Evolutionary conservation across 2,113 vertebrate genomes (phyloP), one percentile per base, ranked within the genome.

Genomic region (Forbesichthys papilliferus): DNA sequence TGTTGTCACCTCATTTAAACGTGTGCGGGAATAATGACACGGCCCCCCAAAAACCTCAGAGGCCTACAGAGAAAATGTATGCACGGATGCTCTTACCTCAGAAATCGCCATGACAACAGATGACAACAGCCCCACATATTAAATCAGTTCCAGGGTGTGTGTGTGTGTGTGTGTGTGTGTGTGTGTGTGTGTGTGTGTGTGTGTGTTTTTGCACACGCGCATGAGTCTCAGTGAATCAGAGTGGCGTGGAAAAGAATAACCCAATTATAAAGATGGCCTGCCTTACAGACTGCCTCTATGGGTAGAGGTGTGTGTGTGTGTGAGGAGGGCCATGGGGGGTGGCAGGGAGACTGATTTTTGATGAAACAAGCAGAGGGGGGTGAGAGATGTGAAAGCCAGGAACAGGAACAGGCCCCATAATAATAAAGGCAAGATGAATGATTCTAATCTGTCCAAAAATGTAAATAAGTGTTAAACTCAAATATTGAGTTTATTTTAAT

Each of bases 251-350:
- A 81, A 84, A 86, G 85, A 85, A 86, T 91, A 90, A 89, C 86
- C 90, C 90, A 90, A 89, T 91, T 91, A 90, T 79, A 81, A 74
- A 83, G 88, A 89, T 84, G 89, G 85, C 87, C 85, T 88, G 86
- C 85, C 87, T 86, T 84, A 87, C 81, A 87, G 86, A 90, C 84
- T 74, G 77, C 75, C 84, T 6, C 4, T 42, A 78, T 78, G 78
- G 83, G 84, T 82, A 81, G 57, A 58, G 57, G 59, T n/a, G 4
- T 11, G 56, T 48, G 71, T 64, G 66, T 69, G 65, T 58, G 58
- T 46, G 33, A n/a, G 13, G 66, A 64, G 64, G 27, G 70, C 48
- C 70, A 55, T 63, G 65, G 73, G 73, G 11, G 16, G 18, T 11
- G 60, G 80, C 68, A 56, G 57, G 76, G 34, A 42, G 71, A 82